Base-by-base conservation (phyloP, 2,888 invertebrate species). In the Drosophila infuscata region DNA sequence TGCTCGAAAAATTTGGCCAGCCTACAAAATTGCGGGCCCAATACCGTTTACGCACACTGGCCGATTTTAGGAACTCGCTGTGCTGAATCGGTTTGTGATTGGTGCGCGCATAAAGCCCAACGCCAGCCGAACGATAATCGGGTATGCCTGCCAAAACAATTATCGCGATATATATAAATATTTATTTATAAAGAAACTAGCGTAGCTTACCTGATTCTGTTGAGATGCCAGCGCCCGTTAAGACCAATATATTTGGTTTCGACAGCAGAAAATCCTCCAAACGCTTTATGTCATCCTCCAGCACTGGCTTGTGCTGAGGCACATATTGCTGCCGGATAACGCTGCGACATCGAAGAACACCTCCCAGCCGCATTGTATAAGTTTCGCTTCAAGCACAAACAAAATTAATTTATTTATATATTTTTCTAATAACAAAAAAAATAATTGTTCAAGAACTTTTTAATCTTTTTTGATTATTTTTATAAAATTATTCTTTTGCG, bases 1-100 rank as follows among this genome's bases (percentile, higher is more conserved):
- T 94, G 25, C 94, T 93, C 29, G 97, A 97, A 93, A 99, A 99
- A 70, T 95, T 94, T 30, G 96, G 95, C 99, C 99, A 99, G 0
- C 97, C 99, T 15, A 98, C 94, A 93, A 95, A 99, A 93, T 99
- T 99, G 79, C 99, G 95, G 0, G 99, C 98, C 99, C 99, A 99
- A 91, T 98, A 99, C 62, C 98, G 94, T 92, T 96, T 95, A 62
- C 98, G 94, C 0, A 95, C 94, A 78, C 94, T 93, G 4, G 95
- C 94, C 36, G 95, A 96, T 79, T 95, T 95, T 0, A 97, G 92
- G 94, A 98, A 99, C 77, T 98, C 97, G 93, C 96, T 95, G 91
- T 97, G 97, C 81, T 97, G 96, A 35, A 99, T 95, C 0, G 99
- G 99, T 88, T 97, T 96, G 83, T 96, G 96, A 82, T 96, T 96